A percentile compares a stretch with the other conserved stretches of the same genome.
Conservation (phyloP, 2,113 vertebrate genomes). For the Coryphaenoides rupestris region DNA sequence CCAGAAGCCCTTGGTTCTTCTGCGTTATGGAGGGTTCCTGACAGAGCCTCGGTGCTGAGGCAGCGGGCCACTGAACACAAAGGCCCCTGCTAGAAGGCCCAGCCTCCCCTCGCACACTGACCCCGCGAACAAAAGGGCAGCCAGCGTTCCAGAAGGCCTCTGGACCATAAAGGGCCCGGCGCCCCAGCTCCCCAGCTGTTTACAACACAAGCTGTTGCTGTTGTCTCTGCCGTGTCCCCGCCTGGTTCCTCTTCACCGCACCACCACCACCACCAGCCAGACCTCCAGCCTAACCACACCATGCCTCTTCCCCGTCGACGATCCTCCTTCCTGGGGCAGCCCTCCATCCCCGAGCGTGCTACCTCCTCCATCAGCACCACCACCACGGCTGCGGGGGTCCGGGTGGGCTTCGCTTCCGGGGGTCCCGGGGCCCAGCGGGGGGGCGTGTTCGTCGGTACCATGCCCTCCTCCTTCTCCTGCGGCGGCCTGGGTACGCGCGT, state of each 20-base stretch:
- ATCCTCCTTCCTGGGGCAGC: slow-evolving; percentile 80
- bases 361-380: slow-evolving; percentile 34
- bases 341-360: slow-evolving; percentile 64
- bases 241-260: too few species aligned
- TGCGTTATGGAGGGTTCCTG: slow-evolving; percentile 64
- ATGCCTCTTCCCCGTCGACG: slow-evolving; percentile 86
- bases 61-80: slow-evolving; percentile 41
- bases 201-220: too few species aligned
- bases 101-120: too few species aligned
- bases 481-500: slow-evolving; percentile 80
- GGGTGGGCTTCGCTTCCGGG: slow-evolving; percentile 13
- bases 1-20: too few species aligned
- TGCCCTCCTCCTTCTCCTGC: slow-evolving; percentile 68
- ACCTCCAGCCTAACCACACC: background rate
- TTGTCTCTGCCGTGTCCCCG: too few species aligned
- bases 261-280: too few species aligned
- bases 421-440: slow-evolving; percentile 58
- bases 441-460: slow-evolving; percentile 78
- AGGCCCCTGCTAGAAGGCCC: slow-evolving; percentile 1
- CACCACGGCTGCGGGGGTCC: slow-evolving; percentile 60
- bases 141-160: too few species aligned
- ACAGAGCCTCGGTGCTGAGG: slow-evolving; percentile 73
- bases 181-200: too few species aligned
- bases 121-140: too few species aligned
- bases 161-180: too few species aligned